Conservation (phyloP, 2,888 invertebrate genomes). For the Sinodicranocentrus sp. region DNA sequence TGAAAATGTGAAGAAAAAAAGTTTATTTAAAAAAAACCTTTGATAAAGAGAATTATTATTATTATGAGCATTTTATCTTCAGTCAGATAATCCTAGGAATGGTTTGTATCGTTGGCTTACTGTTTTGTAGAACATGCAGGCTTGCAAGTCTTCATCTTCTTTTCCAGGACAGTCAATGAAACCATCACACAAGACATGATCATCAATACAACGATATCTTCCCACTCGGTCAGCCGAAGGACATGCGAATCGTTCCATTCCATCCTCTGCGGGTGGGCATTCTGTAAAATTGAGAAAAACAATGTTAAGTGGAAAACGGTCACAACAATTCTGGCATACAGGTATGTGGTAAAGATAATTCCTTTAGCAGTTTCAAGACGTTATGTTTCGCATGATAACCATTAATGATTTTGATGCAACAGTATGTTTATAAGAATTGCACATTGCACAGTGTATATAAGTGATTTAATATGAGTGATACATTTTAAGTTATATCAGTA, state of each 20-base stretch:
- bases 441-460: too few relatives aligned
- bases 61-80: neutral
- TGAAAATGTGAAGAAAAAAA: conserved; percentile 80
- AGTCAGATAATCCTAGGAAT: neutral
- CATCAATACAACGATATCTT: conserved; percentile 96
- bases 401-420: too few relatives aligned
- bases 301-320: conserved; percentile 5
- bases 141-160: conserved; percentile 94
- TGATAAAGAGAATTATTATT: too few relatives aligned
- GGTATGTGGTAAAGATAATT: too few relatives aligned
- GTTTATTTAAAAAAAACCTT: neutral
- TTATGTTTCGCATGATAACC: too few relatives aligned
- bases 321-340: too few relatives aligned
- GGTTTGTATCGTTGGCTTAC: conserved; percentile 81
- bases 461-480: too few relatives aligned
- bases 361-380: too few relatives aligned
- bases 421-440: too few relatives aligned
- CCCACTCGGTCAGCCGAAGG: conserved; percentile 94
- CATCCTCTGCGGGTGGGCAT: conserved; percentile 94
- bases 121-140: conserved; percentile 98
- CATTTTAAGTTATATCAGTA: too few relatives aligned
- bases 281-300: conserved; percentile 81
- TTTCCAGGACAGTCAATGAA: conserved; percentile 92
- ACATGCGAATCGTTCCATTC: conserved; percentile 96
- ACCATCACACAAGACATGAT: conserved; percentile 94